Evolutionary conservation across 1,140 invertebrate genomes (phyloP), one percentile per base, ranked within the genome.

Genomic region (Pogonomyrmex californicus): DNA sequence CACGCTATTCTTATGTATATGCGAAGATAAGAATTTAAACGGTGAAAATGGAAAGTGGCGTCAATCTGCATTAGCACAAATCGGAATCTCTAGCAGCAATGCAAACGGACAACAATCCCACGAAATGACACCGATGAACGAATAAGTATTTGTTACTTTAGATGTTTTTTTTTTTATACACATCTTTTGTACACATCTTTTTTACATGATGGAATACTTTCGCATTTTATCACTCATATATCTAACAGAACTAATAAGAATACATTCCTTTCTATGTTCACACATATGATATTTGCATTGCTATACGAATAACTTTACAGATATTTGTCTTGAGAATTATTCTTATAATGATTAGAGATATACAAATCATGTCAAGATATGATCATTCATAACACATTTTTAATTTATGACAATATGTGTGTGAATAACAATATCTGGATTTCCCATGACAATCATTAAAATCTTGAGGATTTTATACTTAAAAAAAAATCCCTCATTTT

Each of bases 1-100:
- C 94, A 99, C 99, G 0, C 94, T 99, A 38, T 98, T 99, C 94
- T 95, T 99, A 51, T 99, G 99, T 93, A 98, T 99, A 91, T 98
- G 99, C 95, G 98, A 99, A 94, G 98, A 98, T 90, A 96, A 94
- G 91, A 96, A 95, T 75, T 96, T 96, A 86, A 96, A 97, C 93
- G 95, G 96, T 10, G 96, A 95, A 17, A 96, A 96, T 56, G 97
- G 97, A 10, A 96, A 96, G 56, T 97, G 97, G 97, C 96, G 96
- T 51, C 96, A 96, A 76, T 96, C 96, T 1, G 96, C 96, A 51
- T 91, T 97, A 51, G 97, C 96, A 14, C 96, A 96, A 87, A 95
- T 97, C 30, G 94, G 91, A 81, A 12, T 30, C 4, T 89, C 91
- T 36, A 93, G 91, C 83, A 91, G 86, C 33, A 94, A 91, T 63